Percentiles rank a stretch among this genome's conserved stretches.
phyloP scores from a whole-genome alignment of 1,140 invertebrate species.

The Aphidius gifuensis region DNA sequence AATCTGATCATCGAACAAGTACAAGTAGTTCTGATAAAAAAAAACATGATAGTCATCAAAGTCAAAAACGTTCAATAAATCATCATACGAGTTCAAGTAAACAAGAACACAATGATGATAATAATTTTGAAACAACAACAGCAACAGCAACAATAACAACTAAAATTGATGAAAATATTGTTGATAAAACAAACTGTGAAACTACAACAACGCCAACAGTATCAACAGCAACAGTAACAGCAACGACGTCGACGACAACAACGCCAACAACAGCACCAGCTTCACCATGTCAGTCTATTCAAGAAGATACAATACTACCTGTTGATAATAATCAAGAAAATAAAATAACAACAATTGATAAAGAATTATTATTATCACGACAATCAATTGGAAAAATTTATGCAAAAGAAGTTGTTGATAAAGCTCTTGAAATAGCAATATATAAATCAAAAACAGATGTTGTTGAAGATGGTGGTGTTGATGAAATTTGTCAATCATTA shows the following conservation, averaged over 20 bases:
- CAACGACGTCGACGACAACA: no score
- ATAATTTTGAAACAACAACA: no score
- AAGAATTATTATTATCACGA: constrained; percentile 24
- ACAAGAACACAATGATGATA: no score
- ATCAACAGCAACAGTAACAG: no score
- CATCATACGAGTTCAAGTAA: constrained; percentile 11
- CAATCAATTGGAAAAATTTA: constrained; percentile 43
- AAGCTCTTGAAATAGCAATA: constrained; percentile 51
- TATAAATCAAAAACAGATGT: constrained; percentile 54
- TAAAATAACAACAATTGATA: constrained; percentile 17
- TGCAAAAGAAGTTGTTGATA: constrained; percentile 51
- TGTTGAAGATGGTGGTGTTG: constrained; percentile 4
- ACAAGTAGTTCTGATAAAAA: constrained; percentile 35
- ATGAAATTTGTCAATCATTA: constrained; percentile 50
- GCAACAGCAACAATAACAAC: no score
- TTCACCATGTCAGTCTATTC: no score
- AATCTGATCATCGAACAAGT: constrained; percentile 8
- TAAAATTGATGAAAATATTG: no score
- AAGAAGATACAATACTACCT: no score
- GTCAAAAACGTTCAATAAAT: constrained; percentile 14
- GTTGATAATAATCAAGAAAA: neutral
- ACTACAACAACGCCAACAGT: no score
- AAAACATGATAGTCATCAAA: constrained; percentile 36
- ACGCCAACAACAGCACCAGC: no score
- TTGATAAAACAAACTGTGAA: no score